Percentiles rank a stretch among this genome's conserved stretches.
phyloP scores from a whole-genome alignment of 2,113 vertebrate species.

The Oreochromis spilurus region DNA sequence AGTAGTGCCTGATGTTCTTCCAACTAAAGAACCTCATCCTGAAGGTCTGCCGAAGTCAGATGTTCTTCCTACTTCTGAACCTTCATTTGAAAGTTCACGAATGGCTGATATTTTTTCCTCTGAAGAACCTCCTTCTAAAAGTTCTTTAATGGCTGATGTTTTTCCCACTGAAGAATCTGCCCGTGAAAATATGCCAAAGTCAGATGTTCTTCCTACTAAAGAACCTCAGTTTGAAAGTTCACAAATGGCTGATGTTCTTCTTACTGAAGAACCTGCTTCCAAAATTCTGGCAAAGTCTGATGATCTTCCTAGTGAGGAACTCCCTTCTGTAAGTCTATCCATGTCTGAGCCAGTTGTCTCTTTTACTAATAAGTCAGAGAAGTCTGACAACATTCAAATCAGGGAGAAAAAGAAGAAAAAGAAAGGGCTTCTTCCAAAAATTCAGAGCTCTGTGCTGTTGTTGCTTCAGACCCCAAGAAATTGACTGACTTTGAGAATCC shows the following conservation, averaged over 20 bases:
- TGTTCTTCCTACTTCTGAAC: not conserved
- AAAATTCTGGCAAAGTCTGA: too few relatives aligned
- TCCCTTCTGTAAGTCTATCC: not conserved
- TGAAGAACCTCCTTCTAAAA: too few relatives aligned
- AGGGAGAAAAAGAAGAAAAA: not conserved
- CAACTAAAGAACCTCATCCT: rapidly evolving
- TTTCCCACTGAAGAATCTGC: too few relatives aligned
- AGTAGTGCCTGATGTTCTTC: rapidly evolving
- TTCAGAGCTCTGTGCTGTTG: not conserved
- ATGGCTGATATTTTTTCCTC: not conserved
- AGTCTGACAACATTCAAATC: not conserved
- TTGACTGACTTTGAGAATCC: rapidly evolving
- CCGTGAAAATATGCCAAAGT: too few relatives aligned
- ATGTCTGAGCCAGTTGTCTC: not conserved
- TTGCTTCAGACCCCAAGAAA: rapidly evolving
- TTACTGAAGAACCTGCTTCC: too few relatives aligned
- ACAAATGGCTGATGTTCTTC: too few relatives aligned
- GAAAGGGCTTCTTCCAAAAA: rapidly evolving
- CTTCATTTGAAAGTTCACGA: rapidly evolving
- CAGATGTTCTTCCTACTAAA: too few relatives aligned
- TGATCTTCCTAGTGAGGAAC: not conserved
- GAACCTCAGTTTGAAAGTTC: too few relatives aligned
- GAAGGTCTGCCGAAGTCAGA: rapidly evolving
- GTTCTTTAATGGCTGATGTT: not conserved
- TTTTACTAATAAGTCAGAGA: not conserved